Evolutionary conservation across 2,888 invertebrate species (phyloP), one percentile per base, ranked within the genome.

Genomic region (Allygus modestus): DNA sequence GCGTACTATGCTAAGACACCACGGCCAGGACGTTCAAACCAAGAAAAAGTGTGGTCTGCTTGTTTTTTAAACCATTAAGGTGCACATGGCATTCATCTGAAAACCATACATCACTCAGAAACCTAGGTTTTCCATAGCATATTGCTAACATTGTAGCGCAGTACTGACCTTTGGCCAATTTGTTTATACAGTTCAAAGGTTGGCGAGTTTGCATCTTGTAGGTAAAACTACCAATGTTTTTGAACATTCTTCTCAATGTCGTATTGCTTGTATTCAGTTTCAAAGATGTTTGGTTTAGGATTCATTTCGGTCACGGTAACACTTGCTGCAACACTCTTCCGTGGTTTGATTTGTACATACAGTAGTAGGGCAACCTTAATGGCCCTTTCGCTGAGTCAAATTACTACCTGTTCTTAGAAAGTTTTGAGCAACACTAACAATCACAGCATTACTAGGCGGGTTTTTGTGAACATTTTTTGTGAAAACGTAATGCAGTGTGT

Each of bases 181-280:
- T 26, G 79, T 79, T 79, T 79, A 20, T 79, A 46, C 33, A 33
- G 61, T 79, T 58, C 81, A 58, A 31, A 26, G 77, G 77, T 46
- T 77, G 77, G 7, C 77, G 28, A 77, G 77, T 77, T 77, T 20
- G 51, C 26, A 81, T 81, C 58, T n/a, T 81, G 81, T 58, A 81
- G 46, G 81, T 33, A 58, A 81, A 81, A 81, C 81, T 51, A 54
- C 58, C 81, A 58, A 61, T 54, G 15, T n/a, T 54, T 54, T 23
- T 54, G 54, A n/a, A n/a, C 54, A 54, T 54, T 54, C 54, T 17
- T 23, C 54, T 23, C 54, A 54, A 12, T 54, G 54, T 20, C 54
- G 54, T 54, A 54, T 54, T 79, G 79, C 46, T 79, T 15, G 15
- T 75, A 43, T 41, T 26, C 41, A 23, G 23, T 75, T 33, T 46